Base-by-base conservation (phyloP, 2,113 vertebrate species). In the Bucco capensis region DNA sequence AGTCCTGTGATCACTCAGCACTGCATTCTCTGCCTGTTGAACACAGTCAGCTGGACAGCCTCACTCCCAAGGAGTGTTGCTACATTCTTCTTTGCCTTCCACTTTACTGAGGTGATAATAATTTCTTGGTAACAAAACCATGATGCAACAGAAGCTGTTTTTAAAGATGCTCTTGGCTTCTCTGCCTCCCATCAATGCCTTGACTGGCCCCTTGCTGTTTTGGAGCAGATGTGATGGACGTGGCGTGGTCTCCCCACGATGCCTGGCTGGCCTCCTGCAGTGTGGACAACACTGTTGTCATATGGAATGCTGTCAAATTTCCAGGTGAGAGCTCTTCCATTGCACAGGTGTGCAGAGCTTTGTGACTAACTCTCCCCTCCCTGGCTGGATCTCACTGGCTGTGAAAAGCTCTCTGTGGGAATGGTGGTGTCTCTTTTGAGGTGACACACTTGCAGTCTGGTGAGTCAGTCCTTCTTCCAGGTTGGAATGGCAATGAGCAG, bases 271-370 rank as follows among this genome's bases (percentile, higher is more conserved):
- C 99, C 21, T 99, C 99, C 47, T 99, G 99, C 97, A 99, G 99
- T 72, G 99, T 99, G 58, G 99, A 99, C 96, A 99, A 99, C 96
- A 99, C 99, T 56, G 98, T 99, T 11, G 99, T 99, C 91, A 99
- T 99, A 96, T 99, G 99, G 99, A 99, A 99, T 18, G 99, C 98
- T 17, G 98, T 99, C 37, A 99, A 99, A 91, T 99, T 99, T 87
- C 99, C 99, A 97, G 99, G 99, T 99, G 92, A 60, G 97, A 50
- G 13, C 16, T 76, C 42, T 58, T 31, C 10, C 2, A 1, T 50
- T 64, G 18, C 70, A 31, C 25, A 24, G 18, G 4, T 12, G 2
- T 12, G 11, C 42, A 56, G 42, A 74, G 38, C 18, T 47, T 50
- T 66, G 28, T 51, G n/a, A 17, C 37, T 38, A 47, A 28, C 19